Evolutionary conservation across 2,888 invertebrate species (phyloP).

Genomic region (Erynnis tages): DNA sequence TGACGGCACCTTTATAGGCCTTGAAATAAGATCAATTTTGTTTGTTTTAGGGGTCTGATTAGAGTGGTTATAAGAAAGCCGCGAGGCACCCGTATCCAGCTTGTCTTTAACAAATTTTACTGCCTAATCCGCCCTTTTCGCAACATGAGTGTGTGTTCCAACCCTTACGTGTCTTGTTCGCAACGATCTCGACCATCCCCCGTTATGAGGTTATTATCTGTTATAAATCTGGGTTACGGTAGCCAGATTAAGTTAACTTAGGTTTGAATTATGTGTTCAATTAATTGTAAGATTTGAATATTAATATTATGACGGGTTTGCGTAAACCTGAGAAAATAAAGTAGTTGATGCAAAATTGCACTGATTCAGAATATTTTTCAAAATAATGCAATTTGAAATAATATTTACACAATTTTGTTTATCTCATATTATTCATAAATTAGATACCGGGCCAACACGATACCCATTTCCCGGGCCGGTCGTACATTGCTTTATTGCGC

Average conservation of each 20-base stretch:
- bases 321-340: conserved; percentile 35
- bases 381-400: no score
- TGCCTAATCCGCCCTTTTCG: conserved; percentile 75
- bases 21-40: neutral
- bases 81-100: conserved; percentile 66
- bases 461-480: conserved; percentile 60
- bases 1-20: neutral
- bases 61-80: conserved; percentile 49
- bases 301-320: conserved; percentile 12
- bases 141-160: conserved; percentile 42
- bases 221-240: conserved; percentile 70
- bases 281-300: conserved; percentile 58
- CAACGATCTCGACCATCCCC: conserved; percentile 49
- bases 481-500: conserved; percentile 74
- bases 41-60: conserved; percentile 36
- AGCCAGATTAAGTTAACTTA: conserved; percentile 51
- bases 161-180: conserved; percentile 70
- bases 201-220: conserved; percentile 72
- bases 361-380: neutral
- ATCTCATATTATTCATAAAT: no score
- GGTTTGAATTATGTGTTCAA: conserved; percentile 49
- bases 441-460: no score
- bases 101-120: conserved; percentile 79
- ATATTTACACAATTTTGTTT: no score
- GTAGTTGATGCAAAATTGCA: neutral